Conservation (phyloP, 2,113 vertebrate genomes). For the Gasterosteus nipponicus region DNA sequence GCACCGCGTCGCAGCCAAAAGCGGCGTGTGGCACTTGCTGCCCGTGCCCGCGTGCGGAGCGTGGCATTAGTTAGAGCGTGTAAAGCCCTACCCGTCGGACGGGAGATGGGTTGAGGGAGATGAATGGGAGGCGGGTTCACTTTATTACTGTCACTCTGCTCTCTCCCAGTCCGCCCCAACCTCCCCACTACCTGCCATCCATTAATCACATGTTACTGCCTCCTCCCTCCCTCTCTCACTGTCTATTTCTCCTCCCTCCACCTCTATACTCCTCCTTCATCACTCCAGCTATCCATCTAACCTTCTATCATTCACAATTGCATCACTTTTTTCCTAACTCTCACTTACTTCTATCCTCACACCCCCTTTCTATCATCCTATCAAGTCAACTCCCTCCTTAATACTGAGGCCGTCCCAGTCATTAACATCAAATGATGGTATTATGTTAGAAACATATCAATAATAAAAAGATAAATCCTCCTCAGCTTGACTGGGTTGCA, state of each 20-base stretch:
- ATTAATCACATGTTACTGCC: constrained; percentile 86
- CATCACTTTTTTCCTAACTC: constrained; percentile 55
- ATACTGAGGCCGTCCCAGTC: constrained; percentile 16
- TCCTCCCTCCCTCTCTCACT: constrained; percentile 72
- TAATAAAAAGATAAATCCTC: background rate
- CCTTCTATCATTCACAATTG: constrained; percentile 52
- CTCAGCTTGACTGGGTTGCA: background rate
- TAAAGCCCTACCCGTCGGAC: constrained; percentile 90
- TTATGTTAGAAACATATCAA: constrained; percentile 20
- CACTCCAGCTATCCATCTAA: constrained; percentile 47
- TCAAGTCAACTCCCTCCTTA: constrained; percentile 11
- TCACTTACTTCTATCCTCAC: constrained; percentile 44
- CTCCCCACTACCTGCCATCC: constrained; percentile 81
- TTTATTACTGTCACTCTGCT: constrained; percentile 99
- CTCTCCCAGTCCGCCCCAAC: constrained; percentile 97
- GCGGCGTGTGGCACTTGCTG: constrained; percentile 65
- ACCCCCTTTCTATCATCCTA: constrained; percentile 34
- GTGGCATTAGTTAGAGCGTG: constrained; percentile 96
- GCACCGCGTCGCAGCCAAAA: constrained; percentile 47
- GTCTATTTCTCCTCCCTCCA: constrained; percentile 73
- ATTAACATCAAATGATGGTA: constrained; percentile 16
- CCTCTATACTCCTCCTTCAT: constrained; percentile 62
- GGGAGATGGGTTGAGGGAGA: constrained; percentile 94
- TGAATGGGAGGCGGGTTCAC: constrained; percentile 96
- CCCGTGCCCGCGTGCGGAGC: constrained; percentile 93